phyloP scores from a whole-genome alignment of 2,888 invertebrate genomes.

The Leptura quadrifasciata region DNA sequence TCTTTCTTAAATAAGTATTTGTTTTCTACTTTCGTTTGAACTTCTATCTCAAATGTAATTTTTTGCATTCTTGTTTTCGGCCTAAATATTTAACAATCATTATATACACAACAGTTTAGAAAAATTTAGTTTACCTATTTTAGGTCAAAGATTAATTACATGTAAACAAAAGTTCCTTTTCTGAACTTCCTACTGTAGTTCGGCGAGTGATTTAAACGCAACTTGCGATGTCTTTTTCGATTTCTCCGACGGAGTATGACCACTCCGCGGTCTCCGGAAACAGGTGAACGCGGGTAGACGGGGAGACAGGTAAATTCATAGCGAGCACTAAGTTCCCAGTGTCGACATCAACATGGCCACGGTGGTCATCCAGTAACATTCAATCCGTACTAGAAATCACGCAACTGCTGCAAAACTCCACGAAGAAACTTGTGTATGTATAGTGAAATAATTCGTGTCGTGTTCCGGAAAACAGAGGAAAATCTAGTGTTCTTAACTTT shows the following conservation, averaged over 20 bases:
- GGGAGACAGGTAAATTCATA: slow-evolving; percentile 51
- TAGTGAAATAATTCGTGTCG: slow-evolving; percentile 1
- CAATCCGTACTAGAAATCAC: slow-evolving; percentile 25
- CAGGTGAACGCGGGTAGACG: slow-evolving; percentile 65
- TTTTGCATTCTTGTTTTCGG: too few species aligned
- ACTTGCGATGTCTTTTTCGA: slow-evolving; percentile 30
- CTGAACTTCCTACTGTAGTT: too few species aligned
- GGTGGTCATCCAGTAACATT: slow-evolving; percentile 48
- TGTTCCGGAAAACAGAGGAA: neutral
- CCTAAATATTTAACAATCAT: too few species aligned
- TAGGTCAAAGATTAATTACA: too few species aligned
- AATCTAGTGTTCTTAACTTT: slow-evolving; percentile 1
- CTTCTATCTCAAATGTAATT: too few species aligned
- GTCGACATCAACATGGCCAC: slow-evolving; percentile 63
- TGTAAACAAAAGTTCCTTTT: too few species aligned
- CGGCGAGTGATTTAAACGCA: neutral
- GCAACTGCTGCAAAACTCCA: slow-evolving; percentile 5
- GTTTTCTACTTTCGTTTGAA: too few species aligned
- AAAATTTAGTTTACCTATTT: too few species aligned
- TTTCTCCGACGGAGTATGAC: slow-evolving; percentile 53
- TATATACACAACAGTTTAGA: too few species aligned
- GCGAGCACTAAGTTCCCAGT: slow-evolving; percentile 51
- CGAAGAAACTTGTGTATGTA: neutral
- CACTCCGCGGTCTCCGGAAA: slow-evolving; percentile 57
- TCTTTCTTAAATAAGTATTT: too few species aligned